Evolutionary conservation across 2,113 vertebrate genomes (phyloP), one percentile per base, ranked within the genome.

Genomic region (Cercopithecus mona): DNA sequence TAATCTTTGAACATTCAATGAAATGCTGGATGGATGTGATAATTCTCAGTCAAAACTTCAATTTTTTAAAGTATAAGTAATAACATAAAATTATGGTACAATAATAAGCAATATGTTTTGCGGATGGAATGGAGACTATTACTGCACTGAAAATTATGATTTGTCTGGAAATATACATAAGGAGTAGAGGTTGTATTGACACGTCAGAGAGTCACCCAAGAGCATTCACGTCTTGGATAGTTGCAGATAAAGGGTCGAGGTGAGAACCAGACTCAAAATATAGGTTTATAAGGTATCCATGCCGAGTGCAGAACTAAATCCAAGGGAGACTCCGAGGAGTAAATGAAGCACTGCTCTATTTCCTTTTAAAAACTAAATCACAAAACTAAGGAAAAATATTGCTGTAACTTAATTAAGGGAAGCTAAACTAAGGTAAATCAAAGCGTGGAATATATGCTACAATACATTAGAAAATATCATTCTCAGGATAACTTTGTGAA

Each of bases 401-500:
- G 40, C 64, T 70, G 55, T 32, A 70, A 59, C 27, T 66, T 79
- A 84, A 92, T 93, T 87, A 61, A 83, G 94, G 73, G 55, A 75
- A 92, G 59, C 8, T 20, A 73, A 94, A 94, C 22, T 81, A 76
- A 93, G 89, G 30, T 64, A 85, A 97, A 93, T 66, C 40, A 81
- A 40, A 84, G 25, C 4, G 22, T 80, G 45, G 11, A 75, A 79
- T 97, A 72, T 70, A 70, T 75, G 40, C n/a, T 87, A 75, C 79
- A 78, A 78, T 57, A 84, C 14, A 70, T 79, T 89, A 96, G 59
- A 92, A 97, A 91, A 92, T 32, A 81, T 6, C 45, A 55, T 88
- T 86, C 85, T 88, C 43, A 93, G n/a, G 32, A 82, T 93, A 68
- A 50, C 66, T 87, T 79, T 96, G 92, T 87, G 61, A 86, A 97